phyloP scores from a whole-genome alignment of 2,113 vertebrate genomes.

The Entomyzon cyanotis region DNA sequence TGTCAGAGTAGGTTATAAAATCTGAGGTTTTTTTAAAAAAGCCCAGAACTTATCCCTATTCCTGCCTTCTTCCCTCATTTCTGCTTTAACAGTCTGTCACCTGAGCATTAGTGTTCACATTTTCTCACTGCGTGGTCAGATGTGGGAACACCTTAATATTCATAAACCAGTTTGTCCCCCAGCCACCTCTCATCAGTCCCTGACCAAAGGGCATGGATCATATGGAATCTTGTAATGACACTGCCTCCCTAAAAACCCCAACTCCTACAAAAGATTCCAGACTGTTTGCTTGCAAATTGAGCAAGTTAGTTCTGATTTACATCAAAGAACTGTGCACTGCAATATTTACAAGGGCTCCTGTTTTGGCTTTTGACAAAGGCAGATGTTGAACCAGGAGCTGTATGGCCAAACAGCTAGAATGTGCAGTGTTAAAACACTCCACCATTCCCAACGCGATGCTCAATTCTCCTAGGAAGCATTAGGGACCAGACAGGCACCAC shows the following conservation, averaged over 20 bases:
- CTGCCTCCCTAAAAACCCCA: background rate
- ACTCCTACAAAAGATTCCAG: background rate
- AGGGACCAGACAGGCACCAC: slow-evolving; percentile 44
- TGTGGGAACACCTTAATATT: fast-evolving
- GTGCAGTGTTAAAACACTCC: background rate
- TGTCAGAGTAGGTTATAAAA: background rate
- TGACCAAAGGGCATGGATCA: fast-evolving
- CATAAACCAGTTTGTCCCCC: background rate
- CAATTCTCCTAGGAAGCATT: background rate
- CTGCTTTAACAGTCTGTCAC: background rate
- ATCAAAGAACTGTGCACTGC: background rate
- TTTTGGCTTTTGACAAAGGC: background rate
- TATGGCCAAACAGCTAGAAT: background rate
- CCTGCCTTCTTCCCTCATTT: background rate
- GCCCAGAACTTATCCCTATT: background rate
- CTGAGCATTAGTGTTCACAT: fast-evolving
- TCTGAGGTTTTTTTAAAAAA: background rate
- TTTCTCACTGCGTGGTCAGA: background rate
- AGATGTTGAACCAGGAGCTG: background rate
- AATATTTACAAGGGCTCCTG: background rate
- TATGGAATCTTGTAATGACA: fast-evolving
- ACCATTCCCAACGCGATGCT: background rate
- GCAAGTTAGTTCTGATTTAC: no score
- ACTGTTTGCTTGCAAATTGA: background rate
- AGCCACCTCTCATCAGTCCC: background rate